Percentiles rank a stretch among this genome's conserved stretches.
These are phyloP conservation scores for Megaleporinus macrocephalus DNA, from an alignment of 2,113 vertebrate species.

Conservation along the genomic window DNA sequence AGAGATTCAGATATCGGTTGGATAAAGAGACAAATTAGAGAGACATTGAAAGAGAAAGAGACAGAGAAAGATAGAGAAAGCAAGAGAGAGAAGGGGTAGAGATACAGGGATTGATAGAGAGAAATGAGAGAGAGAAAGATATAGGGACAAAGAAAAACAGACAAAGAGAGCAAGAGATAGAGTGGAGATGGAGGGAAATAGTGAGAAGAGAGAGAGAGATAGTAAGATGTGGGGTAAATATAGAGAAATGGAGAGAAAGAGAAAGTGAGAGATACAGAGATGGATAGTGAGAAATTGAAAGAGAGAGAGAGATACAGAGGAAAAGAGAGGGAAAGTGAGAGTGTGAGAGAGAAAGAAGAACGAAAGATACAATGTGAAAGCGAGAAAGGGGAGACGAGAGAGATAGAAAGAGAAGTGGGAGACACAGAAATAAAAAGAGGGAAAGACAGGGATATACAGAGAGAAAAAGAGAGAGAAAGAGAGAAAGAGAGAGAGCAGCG, in stretches of 20 bases:
- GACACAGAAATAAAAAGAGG: background rate
- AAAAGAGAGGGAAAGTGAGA: background rate
- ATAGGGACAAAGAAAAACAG: slow-evolving; percentile 30
- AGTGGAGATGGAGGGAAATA: background rate
- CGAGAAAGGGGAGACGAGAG: no score
- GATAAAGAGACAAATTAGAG: slow-evolving; percentile 25
- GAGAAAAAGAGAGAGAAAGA: slow-evolving; percentile 30
- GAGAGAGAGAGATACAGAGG: background rate
- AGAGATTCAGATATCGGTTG: no score
- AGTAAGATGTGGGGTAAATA: no score
- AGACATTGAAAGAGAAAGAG: slow-evolving; percentile 11
- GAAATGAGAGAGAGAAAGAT: background rate
- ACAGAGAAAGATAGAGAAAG: background rate
- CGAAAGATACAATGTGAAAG: no score
- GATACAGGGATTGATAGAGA: no score
- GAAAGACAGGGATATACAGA: background rate
- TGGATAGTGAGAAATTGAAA: background rate
- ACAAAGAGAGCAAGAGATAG: slow-evolving; percentile 2
- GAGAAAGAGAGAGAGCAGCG: slow-evolving; percentile 24
- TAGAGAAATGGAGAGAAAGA: no score
- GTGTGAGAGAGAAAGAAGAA: slow-evolving; percentile 48
- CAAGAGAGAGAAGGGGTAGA: no score
- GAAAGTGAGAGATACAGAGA: background rate
- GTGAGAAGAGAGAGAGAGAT: no score
- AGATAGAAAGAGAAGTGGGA: background rate